Conservation (phyloP, 2,797 vertebrate genomes). For the Anabacerthia variegaticeps region DNA sequence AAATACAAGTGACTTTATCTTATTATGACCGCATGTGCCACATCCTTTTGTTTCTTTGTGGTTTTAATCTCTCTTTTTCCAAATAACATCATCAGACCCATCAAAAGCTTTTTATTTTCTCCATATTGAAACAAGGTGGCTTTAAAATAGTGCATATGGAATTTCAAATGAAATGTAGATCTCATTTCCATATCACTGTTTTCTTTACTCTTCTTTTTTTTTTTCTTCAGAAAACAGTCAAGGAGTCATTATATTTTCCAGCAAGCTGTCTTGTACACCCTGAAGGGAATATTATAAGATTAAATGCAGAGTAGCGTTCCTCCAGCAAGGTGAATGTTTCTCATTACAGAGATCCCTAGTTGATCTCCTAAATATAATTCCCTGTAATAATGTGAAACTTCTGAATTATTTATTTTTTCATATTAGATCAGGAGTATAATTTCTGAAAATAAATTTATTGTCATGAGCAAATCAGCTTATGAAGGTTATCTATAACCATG, state of each 20-base stretch:
- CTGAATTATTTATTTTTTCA: constrained; percentile 81
- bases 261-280: constrained; percentile 75
- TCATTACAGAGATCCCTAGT: constrained; percentile 75
- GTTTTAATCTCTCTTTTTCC: constrained; percentile 17
- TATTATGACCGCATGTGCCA: background rate
- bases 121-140: constrained; percentile 62
- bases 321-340: constrained; percentile 77
- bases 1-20: background rate
- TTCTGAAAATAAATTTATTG: constrained; percentile 79
- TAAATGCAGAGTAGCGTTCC: constrained; percentile 76
- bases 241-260: constrained; percentile 73
- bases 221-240: constrained; percentile 68
- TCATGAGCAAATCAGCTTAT: constrained; percentile 75
- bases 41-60: background rate
- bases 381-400: constrained; percentile 76
- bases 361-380: constrained; percentile 81
- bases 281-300: constrained; percentile 80
- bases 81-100: constrained; percentile 12
- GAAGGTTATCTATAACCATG: constrained; percentile 71
- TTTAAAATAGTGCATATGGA: constrained; percentile 54
- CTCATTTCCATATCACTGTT: constrained; percentile 70
- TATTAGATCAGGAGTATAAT: constrained; percentile 79
- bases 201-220: constrained; percentile 62
- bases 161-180: constrained; percentile 63
- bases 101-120: constrained; percentile 60